Evolutionary conservation across 1,140 invertebrate genomes (phyloP), one percentile per base, ranked within the genome.

Genomic region (Maniola jurtina): DNA sequence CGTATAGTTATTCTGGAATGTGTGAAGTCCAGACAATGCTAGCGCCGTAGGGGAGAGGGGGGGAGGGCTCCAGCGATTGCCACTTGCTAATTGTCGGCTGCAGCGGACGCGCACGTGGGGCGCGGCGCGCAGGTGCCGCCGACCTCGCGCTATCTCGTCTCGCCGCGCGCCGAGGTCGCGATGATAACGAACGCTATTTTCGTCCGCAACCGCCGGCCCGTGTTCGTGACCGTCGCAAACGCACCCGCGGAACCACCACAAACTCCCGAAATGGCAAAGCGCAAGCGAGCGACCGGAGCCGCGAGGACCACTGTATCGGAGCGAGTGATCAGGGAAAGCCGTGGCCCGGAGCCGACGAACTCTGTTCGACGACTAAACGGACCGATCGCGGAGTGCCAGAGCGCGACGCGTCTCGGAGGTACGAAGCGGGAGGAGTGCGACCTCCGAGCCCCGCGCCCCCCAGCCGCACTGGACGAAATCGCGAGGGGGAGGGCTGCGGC

Each of bases 111-210:
- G 81, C 83, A 86, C 81, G 82, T 83, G 86, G 85, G 79, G 77
- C 68, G 77, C 71, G 78, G 77, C 79, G 78, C 81, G 79, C 84
- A 88, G 85, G 88, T 89, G 86, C 81, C 86, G 89, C 72, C 86
- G 86, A 88, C 85, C 86, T 88, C 84, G 83, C 81, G 76, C 79
- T 87, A 88, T 89, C 86, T 86, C 81, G 87, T 87, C 87, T 83
- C 83, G 86, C 76, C 84, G 77, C 60, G 76, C 84, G 87, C 77
- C 86, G 87, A 88, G 83, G 84, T 83, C 83, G 83, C 78, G 75
- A 79, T 86, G 87, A 89, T 89, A 89, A 88, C 87, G 82, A 72
- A 80, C 78, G 83, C 81, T 85, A 87, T 84, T 84, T 84, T 72
- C 57, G 75, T 79, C 73, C 75, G 68, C 70, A 78, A 80, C 77